Evolutionary conservation across 30 jellyfish, hydroid and myxozoan genomes (phyloP).

Genomic region (Cassiopea andromeda): DNA sequence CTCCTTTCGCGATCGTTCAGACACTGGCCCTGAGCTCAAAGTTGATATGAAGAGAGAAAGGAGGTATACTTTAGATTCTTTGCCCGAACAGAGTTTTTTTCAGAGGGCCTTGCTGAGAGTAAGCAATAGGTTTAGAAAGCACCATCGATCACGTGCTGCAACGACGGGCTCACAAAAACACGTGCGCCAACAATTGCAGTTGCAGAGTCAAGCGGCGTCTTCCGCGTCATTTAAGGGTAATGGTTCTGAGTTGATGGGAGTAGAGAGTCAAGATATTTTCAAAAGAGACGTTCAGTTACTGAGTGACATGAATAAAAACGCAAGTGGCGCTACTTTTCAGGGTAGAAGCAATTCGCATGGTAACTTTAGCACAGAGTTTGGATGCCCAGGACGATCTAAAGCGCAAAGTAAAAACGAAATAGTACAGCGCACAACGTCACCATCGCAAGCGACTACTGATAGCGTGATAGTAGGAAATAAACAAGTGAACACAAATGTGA

Average conservation of each 20-base stretch:
- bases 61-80: constrained; percentile 46
- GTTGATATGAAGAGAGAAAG: constrained; percentile 73
- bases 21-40: constrained; percentile 74
- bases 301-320: constrained; percentile 9
- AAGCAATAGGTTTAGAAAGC: constrained; percentile 78
- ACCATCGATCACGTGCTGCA: constrained; percentile 62
- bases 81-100: constrained; percentile 61
- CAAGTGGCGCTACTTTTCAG: constrained; percentile 1
- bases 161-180: constrained; percentile 17
- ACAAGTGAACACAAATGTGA: neutral
- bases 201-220: neutral
- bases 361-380: constrained; percentile 24
- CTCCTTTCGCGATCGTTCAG: constrained; percentile 3
- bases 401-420: constrained; percentile 6
- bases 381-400: constrained; percentile 39
- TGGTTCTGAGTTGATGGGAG: constrained; percentile 21
- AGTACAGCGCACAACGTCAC: neutral
- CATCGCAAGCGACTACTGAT: constrained; percentile 3
- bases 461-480: constrained; percentile 9
- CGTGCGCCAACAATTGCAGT: constrained; percentile 33
- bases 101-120: constrained; percentile 83
- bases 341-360: constrained; percentile 56
- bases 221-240: constrained; percentile 19
- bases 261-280: neutral
- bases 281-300: constrained; percentile 1